Conservation (phyloP, 1,140 invertebrate species). For the Drepana arcuata region DNA sequence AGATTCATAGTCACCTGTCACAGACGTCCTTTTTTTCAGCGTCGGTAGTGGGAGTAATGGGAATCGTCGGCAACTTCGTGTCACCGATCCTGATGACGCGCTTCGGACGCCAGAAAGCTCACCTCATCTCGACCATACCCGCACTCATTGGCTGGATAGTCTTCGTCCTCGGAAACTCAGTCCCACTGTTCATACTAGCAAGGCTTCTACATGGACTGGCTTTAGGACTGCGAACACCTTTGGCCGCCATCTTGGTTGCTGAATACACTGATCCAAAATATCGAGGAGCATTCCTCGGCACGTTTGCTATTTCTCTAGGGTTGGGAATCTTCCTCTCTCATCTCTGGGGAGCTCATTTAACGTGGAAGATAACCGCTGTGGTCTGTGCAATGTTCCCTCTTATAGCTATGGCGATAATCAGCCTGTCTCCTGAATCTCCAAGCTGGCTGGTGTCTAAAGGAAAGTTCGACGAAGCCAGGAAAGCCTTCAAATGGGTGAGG, state of each 20-base stretch:
- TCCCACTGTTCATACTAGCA: slow-evolving; percentile 43
- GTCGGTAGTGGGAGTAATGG: slow-evolving; percentile 52
- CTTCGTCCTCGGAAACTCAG: slow-evolving; percentile 44
- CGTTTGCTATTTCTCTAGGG: slow-evolving; percentile 55
- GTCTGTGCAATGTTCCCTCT: slow-evolving; percentile 51
- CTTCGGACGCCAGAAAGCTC: slow-evolving; percentile 50
- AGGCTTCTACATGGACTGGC: slow-evolving; percentile 52
- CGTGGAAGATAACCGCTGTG: slow-evolving; percentile 53
- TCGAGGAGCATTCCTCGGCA: slow-evolving; percentile 53
- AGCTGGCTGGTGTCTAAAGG: slow-evolving; percentile 57
- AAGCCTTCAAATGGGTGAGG: slow-evolving; percentile 56
- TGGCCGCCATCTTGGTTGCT: slow-evolving; percentile 56
- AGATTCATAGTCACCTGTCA: too few species aligned
- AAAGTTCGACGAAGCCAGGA: slow-evolving; percentile 46
- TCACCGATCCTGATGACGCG: slow-evolving; percentile 55
- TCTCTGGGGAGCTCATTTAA: slow-evolving; percentile 51
- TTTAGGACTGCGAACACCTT: slow-evolving; percentile 45
- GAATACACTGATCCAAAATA: slow-evolving; percentile 61
- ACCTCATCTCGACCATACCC: slow-evolving; percentile 49
- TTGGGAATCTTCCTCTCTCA: slow-evolving; percentile 55
- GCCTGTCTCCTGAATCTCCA: slow-evolving; percentile 54
- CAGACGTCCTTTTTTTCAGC: slow-evolving; percentile 49
- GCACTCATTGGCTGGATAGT: slow-evolving; percentile 54
- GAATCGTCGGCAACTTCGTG: slow-evolving; percentile 59
- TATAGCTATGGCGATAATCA: slow-evolving; percentile 54